Base-by-base conservation (phyloP, 2,888 invertebrate species). In the Xylota segnis region DNA sequence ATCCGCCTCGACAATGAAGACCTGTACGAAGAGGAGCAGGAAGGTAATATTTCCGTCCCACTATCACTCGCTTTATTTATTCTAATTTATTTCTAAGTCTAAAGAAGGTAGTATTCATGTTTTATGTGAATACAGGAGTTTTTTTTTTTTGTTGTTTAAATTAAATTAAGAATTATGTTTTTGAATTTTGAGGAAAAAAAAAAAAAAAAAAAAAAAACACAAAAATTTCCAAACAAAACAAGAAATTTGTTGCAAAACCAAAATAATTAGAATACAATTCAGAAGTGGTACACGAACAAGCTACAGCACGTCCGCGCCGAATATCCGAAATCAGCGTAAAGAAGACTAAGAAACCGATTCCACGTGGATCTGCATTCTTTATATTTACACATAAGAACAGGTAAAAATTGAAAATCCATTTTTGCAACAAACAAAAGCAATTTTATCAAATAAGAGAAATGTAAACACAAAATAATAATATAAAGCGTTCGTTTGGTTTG, bases 321-420 rank as follows among this genome's bases (percentile, higher is more conserved):
- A 94, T 97, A 93, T 97, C 98, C 87, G 97, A 97, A 93, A 94
- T 97, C 91, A 96, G 96, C 94, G 95, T 96, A 91, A 95, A 95
- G 93, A 96, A 96, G 93, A 95, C 96, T 93, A 95, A 95, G 93
- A 97, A 97, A 93, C 97, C 98, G 89, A 97, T 98, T 91, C 98
- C 98, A 89, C 95, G 96, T 92, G 97, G 96, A 90, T 95, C 96
- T 92, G 96, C 98, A 90, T 96, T 98, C 94, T 98, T 98, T 95
- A 95, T 98, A 93, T 97, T 98, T 95, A 95, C 96, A 92, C 95
- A 96, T 93, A 96, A 95, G 90, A 98, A 98, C 96, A 97, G 96
- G 97, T 98, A 96, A 95, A 95, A 94, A 88, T 89, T 89, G 76
- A 71, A 74, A 76, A 76, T 29, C 58, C 32, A 50, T 74, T 81